phyloP scores from a whole-genome alignment of 2,888 invertebrate species.

The Polymixis lichenea region DNA sequence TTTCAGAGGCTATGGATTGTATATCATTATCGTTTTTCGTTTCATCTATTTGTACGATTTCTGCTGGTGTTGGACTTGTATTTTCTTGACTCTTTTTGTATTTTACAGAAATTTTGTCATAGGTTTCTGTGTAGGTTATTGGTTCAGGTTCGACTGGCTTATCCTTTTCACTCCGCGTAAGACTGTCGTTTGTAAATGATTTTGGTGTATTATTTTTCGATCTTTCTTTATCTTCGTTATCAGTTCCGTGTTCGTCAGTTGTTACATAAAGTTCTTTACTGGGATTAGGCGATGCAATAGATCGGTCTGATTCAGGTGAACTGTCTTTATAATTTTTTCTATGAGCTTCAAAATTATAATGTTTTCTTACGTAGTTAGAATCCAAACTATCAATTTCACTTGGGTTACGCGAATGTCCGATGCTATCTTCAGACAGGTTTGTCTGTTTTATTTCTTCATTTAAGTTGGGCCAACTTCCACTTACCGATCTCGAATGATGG shows the following conservation, averaged over 20 bases:
- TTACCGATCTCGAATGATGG: conserved; percentile 82
- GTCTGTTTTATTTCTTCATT: conserved; percentile 85
- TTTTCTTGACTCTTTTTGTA: conserved; percentile 72
- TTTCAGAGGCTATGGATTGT: conserved; percentile 85
- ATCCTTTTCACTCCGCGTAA: conserved; percentile 83
- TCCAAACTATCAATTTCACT: conserved; percentile 91
- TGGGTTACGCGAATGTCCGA: conserved; percentile 87
- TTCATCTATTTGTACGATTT: conserved; percentile 58
- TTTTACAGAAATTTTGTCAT: conserved; percentile 79
- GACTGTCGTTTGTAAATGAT: conserved; percentile 86
- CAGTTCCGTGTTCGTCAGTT: conserved; percentile 83
- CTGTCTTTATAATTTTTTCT: conserved; percentile 86
- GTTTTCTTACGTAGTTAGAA: conserved; percentile 90
- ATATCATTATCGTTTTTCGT: conserved; percentile 76
- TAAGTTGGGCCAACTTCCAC: conserved; percentile 88
- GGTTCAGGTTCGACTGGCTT: conserved; percentile 72
- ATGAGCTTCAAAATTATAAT: conserved; percentile 89
- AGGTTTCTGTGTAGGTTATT: conserved; percentile 71
- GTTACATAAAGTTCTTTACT: conserved; percentile 85
- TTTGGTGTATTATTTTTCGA: conserved; percentile 87
- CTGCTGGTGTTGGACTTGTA: conserved; percentile 62
- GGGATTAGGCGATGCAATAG: conserved; percentile 78
- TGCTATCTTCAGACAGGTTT: conserved; percentile 87
- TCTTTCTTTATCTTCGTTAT: conserved; percentile 81
- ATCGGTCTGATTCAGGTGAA: conserved; percentile 86